These are phyloP conservation scores for Athalia cordata DNA, from an alignment of 2,888 invertebrate species.

Conservation along the genomic window DNA sequence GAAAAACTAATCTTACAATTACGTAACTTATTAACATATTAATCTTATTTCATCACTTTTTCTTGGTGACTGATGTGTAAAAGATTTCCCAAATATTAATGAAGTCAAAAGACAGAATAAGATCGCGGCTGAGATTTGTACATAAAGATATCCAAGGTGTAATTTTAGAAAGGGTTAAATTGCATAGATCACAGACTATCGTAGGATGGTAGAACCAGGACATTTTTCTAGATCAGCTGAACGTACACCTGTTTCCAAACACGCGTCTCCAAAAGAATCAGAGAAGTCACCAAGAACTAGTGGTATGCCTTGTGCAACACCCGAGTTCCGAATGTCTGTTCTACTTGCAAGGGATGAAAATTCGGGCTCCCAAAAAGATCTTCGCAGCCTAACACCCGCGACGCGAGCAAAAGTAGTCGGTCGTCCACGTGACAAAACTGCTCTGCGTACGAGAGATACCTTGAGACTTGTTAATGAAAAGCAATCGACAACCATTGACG, in stretches of 20 bases:
- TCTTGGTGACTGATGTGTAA: constrained; percentile 43
- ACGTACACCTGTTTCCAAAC: constrained; percentile 67
- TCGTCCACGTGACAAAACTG: constrained; percentile 69
- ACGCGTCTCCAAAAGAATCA: constrained; percentile 64
- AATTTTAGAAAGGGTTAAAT: constrained; percentile 45
- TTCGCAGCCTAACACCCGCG: constrained; percentile 67
- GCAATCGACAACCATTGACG: constrained; percentile 65
- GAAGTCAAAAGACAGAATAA: not conserved
- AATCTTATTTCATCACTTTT: constrained; percentile 31
- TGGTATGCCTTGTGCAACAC: constrained; percentile 67
- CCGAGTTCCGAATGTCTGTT: constrained; percentile 84
- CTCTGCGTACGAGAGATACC: constrained; percentile 74
- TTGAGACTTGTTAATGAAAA: constrained; percentile 80
- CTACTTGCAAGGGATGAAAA: constrained; percentile 81
- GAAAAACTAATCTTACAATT: constrained; percentile 25
- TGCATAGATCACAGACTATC: not conserved
- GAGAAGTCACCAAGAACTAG: constrained; percentile 66
- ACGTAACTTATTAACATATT: constrained; percentile 27
- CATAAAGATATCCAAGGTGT: constrained; percentile 3
- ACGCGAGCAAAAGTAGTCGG: constrained; percentile 63
- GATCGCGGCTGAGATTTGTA: not conserved
- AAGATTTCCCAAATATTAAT: not conserved
- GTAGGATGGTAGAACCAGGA: constrained; percentile 44
- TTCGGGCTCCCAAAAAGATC: constrained; percentile 67
- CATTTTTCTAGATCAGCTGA: constrained; percentile 63